Evolutionary conservation across 92 coral and sea anemone species (phyloP).

Genomic region (Actinernus sp.): DNA sequence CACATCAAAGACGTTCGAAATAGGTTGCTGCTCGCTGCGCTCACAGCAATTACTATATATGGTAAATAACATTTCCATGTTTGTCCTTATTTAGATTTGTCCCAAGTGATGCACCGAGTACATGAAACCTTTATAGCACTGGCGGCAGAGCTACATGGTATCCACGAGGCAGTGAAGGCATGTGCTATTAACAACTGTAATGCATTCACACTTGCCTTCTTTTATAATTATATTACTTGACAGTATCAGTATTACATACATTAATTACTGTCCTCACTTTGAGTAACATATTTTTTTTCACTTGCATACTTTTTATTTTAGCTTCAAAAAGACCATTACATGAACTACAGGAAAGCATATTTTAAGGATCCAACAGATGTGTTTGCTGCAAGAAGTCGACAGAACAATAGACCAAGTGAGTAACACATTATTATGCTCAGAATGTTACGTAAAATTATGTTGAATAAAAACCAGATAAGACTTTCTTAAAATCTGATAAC

Average conservation of each 20-base stretch:
- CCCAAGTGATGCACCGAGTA: conserved; percentile 94
- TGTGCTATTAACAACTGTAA: conserved; percentile 1
- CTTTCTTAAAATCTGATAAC: too few relatives aligned
- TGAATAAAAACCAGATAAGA: too few relatives aligned
- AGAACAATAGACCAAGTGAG: conserved; percentile 66
- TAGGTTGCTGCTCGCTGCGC: too few relatives aligned
- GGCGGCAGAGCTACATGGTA: conserved; percentile 91
- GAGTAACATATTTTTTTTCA: too few relatives aligned
- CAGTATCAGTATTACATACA: neutral
- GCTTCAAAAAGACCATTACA: conserved; percentile 89
- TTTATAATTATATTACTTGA: neutral
- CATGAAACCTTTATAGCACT: conserved; percentile 94
- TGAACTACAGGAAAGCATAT: conserved; percentile 92
- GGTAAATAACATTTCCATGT: neutral
- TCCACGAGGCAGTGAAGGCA: conserved; percentile 98
- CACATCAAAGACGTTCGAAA: too few relatives aligned
- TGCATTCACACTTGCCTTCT: neutral
- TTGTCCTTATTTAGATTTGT: conserved; percentile 69
- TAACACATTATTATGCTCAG: neutral
- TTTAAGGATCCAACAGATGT: conserved; percentile 88
- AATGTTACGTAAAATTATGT: neutral
- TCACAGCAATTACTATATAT: neutral
- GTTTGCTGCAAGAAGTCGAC: conserved; percentile 37
- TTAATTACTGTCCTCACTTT: neutral
- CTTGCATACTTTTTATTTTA: neutral